A percentile compares a stretch with the other conserved stretches of the same genome.
phyloP scores from a whole-genome alignment of 2,888 invertebrate species.

The Onthophagus sagittarius region DNA sequence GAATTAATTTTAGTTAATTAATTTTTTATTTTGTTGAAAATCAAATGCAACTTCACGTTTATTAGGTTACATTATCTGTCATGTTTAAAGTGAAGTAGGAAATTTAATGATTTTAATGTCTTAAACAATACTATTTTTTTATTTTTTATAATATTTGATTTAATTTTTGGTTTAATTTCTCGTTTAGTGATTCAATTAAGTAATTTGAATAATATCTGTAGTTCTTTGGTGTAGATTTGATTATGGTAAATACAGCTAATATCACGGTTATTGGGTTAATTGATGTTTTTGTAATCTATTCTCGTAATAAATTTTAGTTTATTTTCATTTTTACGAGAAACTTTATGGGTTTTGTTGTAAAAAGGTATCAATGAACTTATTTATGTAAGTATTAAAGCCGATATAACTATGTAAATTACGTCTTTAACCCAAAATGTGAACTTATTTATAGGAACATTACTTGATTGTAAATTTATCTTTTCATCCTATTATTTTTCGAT shows the following conservation, averaged over 20 bases:
- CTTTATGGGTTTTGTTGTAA: background rate
- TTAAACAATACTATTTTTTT: background rate
- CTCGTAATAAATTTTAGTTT: background rate
- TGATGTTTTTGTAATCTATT: background rate
- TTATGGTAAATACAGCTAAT: background rate
- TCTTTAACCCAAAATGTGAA: background rate
- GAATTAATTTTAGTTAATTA: too few species aligned
- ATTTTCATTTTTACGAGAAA: background rate
- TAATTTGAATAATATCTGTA: background rate
- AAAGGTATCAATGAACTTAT: background rate
- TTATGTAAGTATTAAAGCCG: background rate
- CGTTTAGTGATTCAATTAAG: too few species aligned
- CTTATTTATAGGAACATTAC: background rate
- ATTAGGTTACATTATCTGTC: background rate
- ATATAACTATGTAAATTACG: background rate
- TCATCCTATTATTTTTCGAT: background rate
- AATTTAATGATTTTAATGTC: background rate
- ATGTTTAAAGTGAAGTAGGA: background rate
- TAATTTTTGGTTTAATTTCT: too few species aligned
- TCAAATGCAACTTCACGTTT: too few species aligned
- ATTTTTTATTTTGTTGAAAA: too few species aligned
- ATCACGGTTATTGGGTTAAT: background rate
- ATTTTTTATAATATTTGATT: too few species aligned
- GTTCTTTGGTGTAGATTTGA: background rate
- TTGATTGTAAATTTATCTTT: background rate